These are phyloP conservation scores for Drosophila vallismaia DNA, from an alignment of 2,888 invertebrate genomes.

Conservation along the genomic window DNA sequence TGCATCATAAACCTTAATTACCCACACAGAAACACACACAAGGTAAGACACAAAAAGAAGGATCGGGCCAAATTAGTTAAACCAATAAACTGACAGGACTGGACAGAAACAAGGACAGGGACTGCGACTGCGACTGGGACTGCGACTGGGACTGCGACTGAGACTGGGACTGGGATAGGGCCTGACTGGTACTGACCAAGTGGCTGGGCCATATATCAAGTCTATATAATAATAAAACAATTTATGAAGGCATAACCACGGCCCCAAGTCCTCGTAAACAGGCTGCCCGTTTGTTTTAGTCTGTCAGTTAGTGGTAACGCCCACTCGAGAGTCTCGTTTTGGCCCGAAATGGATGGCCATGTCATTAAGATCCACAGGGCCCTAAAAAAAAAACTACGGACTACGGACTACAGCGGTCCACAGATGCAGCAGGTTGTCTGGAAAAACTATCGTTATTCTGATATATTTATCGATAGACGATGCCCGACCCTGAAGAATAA, in stretches of 20 bases:
- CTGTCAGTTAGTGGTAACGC: constrained; percentile 72
- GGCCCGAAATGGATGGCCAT: constrained; percentile 71
- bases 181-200: constrained; percentile 13
- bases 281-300: constrained; percentile 31
- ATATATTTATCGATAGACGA: constrained; percentile 8
- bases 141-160: neutral
- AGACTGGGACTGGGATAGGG: constrained; percentile 1
- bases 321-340: constrained; percentile 62
- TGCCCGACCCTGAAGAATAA: constrained; percentile 19
- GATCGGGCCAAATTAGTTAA: constrained; percentile 71
- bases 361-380: constrained; percentile 62
- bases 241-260: constrained; percentile 74
- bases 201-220: constrained; percentile 66
- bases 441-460: constrained; percentile 8
- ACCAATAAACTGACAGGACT: constrained; percentile 75
- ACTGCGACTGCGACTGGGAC: too few species aligned
- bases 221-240: constrained; percentile 78
- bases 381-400: neutral
- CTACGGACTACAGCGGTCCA: too few species aligned
- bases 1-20: constrained; percentile 71
- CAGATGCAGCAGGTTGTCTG: constrained; percentile 3
- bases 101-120: neutral
- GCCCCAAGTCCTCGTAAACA: constrained; percentile 44
- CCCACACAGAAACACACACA: constrained; percentile 44
- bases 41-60: neutral